Percentiles rank a stretch among this genome's conserved stretches.
These are phyloP conservation scores for Coregonus clupeaformis DNA, from an alignment of 2,113 vertebrate genomes.

Conservation along the genomic window DNA sequence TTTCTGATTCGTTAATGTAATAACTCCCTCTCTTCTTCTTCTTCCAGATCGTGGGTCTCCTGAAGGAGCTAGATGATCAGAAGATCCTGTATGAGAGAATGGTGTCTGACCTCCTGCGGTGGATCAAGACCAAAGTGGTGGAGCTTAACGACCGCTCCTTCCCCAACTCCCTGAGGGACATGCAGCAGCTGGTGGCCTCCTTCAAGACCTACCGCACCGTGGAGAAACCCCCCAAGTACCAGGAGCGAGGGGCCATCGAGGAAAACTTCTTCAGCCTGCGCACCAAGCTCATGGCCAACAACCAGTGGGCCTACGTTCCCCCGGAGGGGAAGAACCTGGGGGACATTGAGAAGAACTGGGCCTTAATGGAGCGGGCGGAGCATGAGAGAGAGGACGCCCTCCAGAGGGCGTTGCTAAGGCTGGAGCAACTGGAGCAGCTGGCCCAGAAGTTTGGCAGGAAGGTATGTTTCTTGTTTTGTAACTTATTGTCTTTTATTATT, in stretches of 20 bases:
- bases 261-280: constrained; percentile 84
- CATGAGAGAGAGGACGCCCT: constrained; percentile 74
- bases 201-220: constrained; percentile 84
- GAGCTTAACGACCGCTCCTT: constrained; percentile 79
- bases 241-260: constrained; percentile 82
- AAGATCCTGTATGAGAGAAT: constrained; percentile 78
- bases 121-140: constrained; percentile 81
- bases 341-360: constrained; percentile 81
- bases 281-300: constrained; percentile 83
- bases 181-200: constrained; percentile 77
- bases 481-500: not conserved
- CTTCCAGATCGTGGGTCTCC: constrained; percentile 77
- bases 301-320: constrained; percentile 79
- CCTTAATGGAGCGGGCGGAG: constrained; percentile 75
- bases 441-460: constrained; percentile 82
- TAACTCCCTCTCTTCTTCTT: not conserved
- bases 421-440: constrained; percentile 84
- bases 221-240: constrained; percentile 88
- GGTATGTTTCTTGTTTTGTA: constrained; percentile 18
- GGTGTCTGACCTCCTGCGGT: constrained; percentile 80
- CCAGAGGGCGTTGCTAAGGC: constrained; percentile 76
- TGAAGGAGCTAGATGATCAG: constrained; percentile 81
- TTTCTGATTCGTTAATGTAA: no score
- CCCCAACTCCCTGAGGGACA: constrained; percentile 82
- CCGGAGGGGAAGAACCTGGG: constrained; percentile 73